A percentile compares a stretch with the other conserved stretches of the same genome.
Evolutionary conservation across 2,888 invertebrate species (phyloP).

Genomic region (Amiota communis): DNA sequence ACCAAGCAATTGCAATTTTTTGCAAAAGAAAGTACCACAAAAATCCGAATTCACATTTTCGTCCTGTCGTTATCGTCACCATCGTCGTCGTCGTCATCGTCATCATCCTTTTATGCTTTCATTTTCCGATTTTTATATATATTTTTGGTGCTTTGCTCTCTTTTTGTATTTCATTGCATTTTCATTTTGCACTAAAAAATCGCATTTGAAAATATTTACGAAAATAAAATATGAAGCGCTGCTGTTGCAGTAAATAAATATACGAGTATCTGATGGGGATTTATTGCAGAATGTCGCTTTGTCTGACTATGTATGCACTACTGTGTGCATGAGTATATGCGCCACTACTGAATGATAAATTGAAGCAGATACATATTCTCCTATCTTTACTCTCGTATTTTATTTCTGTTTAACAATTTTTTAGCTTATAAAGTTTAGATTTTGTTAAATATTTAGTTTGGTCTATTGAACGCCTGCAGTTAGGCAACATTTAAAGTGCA

Average conservation of each 20-base stretch:
- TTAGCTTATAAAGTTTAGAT: constrained; percentile 30
- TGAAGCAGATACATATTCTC: constrained; percentile 59
- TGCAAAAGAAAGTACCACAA: constrained; percentile 1
- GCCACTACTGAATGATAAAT: constrained; percentile 63
- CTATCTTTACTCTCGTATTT: background rate
- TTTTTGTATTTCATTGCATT: constrained; percentile 7
- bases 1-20: background rate
- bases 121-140: background rate
- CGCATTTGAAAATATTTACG: constrained; percentile 60
- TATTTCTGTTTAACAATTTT: constrained; percentile 45
- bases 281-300: constrained; percentile 49
- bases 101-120: background rate
- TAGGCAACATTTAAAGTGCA: constrained; percentile 5
- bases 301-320: constrained; percentile 33
- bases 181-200: constrained; percentile 49
- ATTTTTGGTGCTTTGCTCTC: background rate
- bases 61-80: background rate
- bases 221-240: constrained; percentile 55
- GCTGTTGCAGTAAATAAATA: constrained; percentile 63
- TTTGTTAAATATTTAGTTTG: constrained; percentile 26
- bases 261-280: constrained; percentile 65
- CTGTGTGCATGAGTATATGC: constrained; percentile 3
- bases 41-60: constrained; percentile 11
- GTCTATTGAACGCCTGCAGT: constrained; percentile 4
- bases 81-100: too few relatives aligned